Conservation (phyloP, 2,113 vertebrate species). For the human (Homo sapiens) region GRCh38 chr9:17324501-17325000, state of each 20-base stretch:
- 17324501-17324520: not conserved
- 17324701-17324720: not conserved
- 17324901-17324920: conserved; percentile 8
- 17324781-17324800: not conserved
- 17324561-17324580: not conserved
- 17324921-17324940: conserved; percentile 12
- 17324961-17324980: conserved; percentile 25
- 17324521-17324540: conserved; percentile 1
- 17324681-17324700: not conserved
- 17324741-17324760: not conserved
- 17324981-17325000: not conserved
- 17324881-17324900: conserved; percentile 17
- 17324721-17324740: not conserved
- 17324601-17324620: not conserved
- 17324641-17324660: not conserved
- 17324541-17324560: not conserved
- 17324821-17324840: not conserved
- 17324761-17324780: conserved; percentile 2
- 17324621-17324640: not conserved
- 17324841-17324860: conserved; percentile 2
- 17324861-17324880: not conserved
- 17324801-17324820: conserved; percentile 17
- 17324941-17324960: not conserved
- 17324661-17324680: not conserved
- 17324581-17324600: not conserved